phyloP scores from a whole-genome alignment of 2,113 vertebrate genomes.

The Carassius auratus region DNA sequence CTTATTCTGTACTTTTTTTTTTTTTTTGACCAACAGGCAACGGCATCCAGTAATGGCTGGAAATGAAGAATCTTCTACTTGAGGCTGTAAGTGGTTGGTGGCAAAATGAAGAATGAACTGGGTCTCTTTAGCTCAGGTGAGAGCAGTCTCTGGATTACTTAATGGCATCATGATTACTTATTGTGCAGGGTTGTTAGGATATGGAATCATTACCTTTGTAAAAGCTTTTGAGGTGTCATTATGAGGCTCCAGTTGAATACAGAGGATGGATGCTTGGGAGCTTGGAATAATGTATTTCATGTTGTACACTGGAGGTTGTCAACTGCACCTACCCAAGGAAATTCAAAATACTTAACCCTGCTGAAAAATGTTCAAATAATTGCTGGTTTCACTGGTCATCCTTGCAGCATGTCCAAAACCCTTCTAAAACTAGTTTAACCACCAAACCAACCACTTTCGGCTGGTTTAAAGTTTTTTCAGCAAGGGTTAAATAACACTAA shows the following conservation, averaged over 20 bases:
- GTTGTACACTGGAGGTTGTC: neutral
- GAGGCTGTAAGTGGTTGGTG: neutral
- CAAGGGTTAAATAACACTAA: neutral
- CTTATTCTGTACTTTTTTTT: neutral
- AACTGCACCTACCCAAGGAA: neutral
- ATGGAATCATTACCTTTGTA: neutral
- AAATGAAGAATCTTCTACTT: neutral
- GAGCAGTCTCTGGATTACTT: conserved; percentile 15
- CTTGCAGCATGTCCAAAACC: neutral
- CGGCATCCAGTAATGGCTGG: neutral
- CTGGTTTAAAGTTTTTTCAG: neutral
- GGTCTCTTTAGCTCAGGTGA: conserved; percentile 5
- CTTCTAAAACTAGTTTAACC: neutral
- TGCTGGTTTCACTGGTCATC: neutral
- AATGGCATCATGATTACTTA: conserved; percentile 19
- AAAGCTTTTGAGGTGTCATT: conserved; percentile 14
- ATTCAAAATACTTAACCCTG: neutral
- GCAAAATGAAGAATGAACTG: conserved; percentile 13
- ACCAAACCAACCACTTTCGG: neutral
- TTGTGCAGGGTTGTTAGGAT: neutral
- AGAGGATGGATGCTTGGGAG: neutral
- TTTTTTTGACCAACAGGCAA: neutral
- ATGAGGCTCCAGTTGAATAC: neutral
- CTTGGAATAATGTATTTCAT: neutral
- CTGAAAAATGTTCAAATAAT: neutral